Evolutionary conservation across 2,797 vertebrate species (phyloP).

Genomic region (Sebastes goodei): DNA sequence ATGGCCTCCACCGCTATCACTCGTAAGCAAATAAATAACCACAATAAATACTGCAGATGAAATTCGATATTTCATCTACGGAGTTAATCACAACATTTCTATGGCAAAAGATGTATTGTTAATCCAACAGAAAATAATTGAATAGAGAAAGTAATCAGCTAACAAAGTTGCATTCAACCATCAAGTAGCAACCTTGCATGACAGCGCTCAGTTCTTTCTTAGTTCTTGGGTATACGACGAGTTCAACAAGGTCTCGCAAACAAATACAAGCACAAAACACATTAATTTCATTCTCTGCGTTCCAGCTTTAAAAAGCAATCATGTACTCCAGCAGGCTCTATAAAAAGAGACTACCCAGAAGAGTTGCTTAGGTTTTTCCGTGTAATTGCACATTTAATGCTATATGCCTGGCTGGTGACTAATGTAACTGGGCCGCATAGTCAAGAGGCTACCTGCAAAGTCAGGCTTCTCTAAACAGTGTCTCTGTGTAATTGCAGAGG

Average conservation of each 20-base stretch:
- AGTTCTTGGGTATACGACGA: background rate
- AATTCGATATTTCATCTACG: background rate
- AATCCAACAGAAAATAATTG: background rate
- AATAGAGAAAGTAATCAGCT: background rate
- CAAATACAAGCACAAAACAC: background rate
- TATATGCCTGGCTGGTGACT: background rate
- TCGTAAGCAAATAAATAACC: slow-evolving; percentile 47
- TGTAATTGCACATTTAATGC: slow-evolving; percentile 18
- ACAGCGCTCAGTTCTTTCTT: background rate
- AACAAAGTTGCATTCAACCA: background rate
- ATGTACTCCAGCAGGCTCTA: slow-evolving; percentile 3
- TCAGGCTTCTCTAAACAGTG: background rate
- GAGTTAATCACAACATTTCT: background rate
- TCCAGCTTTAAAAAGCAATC: background rate
- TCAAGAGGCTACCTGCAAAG: background rate
- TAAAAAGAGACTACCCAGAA: background rate
- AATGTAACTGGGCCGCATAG: background rate
- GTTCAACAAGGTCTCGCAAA: background rate
- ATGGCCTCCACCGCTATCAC: slow-evolving; percentile 89
- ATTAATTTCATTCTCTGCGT: background rate
- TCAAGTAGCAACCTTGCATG: background rate
- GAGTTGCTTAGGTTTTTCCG: background rate
- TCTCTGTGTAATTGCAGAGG: slow-evolving; percentile 11
- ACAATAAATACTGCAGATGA: background rate
- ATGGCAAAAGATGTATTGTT: background rate